Base-by-base conservation (phyloP, 37 sponge, comb jelly and placozoan genomes). In the Mnemiopsis leidyi region DNA sequence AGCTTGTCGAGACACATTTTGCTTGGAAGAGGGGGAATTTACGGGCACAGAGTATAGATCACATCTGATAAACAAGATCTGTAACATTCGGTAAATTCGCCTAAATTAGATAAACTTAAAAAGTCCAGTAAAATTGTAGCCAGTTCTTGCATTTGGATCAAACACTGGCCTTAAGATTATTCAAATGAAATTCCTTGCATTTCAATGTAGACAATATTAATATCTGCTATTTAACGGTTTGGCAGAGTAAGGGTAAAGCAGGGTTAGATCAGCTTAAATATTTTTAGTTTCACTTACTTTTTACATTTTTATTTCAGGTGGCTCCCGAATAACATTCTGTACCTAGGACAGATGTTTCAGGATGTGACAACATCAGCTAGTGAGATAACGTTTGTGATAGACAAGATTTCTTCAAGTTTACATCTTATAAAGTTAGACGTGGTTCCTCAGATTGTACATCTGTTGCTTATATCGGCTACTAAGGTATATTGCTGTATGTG, bases 401-500 rank as follows among this genome's bases (percentile, higher is more conserved):
- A 85, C 29, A 85, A 85, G 90, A 85, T 85, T 32, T 31, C 35
- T 9, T 77, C 79, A 3, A 77, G 36, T 36, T 32, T 77, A 20
- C 33, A 1, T 34, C 36, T 77, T 13, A 18, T 77, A 0, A 28
- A 77, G 79, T 32, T 77, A 20, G 36, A 32, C 23, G 90, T 32
- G 18, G 90, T 85, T 85, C 90, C 90, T 0, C 61, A 85, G 61
- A 40, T 85, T 35, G 90, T 85, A 7, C 90, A 85, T 21, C 25
- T 39, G 26, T 37, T 85, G 0, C 61, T 85, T 18, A 13, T 85
- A 26, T 21, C 61, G 0, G 90, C 90, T 40, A 13, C 90, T n/a
- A 85, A 85, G 90, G 90, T 85, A 28, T 36, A 29, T 7, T 79
- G 5, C 13, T 48, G 61, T 18, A 48, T 48, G 61, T 18, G 61